Evolutionary conservation across 2,888 invertebrate genomes (phyloP), one percentile per base, ranked within the genome.

Genomic region (Cheilosia scutellata): DNA sequence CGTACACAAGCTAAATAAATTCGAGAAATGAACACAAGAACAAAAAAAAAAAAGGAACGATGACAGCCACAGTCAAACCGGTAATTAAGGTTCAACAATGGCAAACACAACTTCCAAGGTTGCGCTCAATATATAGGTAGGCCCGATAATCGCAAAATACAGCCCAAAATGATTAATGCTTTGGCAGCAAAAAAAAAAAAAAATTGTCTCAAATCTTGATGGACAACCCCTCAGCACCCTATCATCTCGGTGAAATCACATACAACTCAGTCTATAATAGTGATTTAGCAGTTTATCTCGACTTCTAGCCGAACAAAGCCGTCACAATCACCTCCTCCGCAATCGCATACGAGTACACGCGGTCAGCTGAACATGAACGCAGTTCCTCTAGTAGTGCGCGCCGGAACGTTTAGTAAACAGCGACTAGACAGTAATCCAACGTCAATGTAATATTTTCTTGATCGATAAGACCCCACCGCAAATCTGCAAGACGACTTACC

Each of bases 81-180:
- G 84, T 80, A 80, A 84, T 80, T 84, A 80, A 71, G 80, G 84
- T 75, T 75, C 51, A 74, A 70, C 70, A 74, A 74, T 72, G 71
- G 53, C 80, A 70, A 51, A 77, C 65, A 60, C n/a, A 74, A 66
- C 49, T 53, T 20, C 71, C 80, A 80, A 86, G 84, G 84, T 68
- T 79, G 71, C 53, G 47, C 74, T 3, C 37, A 37, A 37, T 11
- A 70, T 55, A 20, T 20, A 20, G 20, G 20, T 20, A 60, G 70
- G 51, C 63, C 58, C 58, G 75, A 80, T 66, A 65, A 84, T 79
- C 63, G 53, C 57, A 42, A 68, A 84, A 65, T 55, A 37, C 49
- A 58, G 62, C 44, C 68, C 55, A 51, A 58, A 79, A 49, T 62
- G 72, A 82, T 82, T 72, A 82, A 68, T 74, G 68, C 33, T 55